A percentile compares a stretch with the other conserved stretches of the same genome.
phyloP scores from a whole-genome alignment of 92 coral and sea anemone species.

The Ricordea florida region DNA sequence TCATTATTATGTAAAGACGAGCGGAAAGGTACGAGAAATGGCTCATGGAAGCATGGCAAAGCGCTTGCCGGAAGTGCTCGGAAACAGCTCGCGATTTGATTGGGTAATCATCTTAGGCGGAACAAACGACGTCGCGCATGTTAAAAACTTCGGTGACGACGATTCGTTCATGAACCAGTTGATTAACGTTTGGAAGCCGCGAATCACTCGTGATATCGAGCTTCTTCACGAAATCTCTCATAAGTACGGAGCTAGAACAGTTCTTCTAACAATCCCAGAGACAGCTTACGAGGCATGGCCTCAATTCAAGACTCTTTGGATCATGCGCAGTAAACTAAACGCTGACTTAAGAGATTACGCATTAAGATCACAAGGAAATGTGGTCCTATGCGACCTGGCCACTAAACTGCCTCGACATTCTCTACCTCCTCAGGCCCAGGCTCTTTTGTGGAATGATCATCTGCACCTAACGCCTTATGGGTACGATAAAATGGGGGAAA shows the following conservation, averaged over 20 bases:
- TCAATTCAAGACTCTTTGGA: constrained; percentile 79
- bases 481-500: constrained; percentile 88
- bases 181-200: constrained; percentile 90
- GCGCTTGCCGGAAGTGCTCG: constrained; percentile 87
- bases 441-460: constrained; percentile 89
- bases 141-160: constrained; percentile 97
- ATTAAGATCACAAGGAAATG: constrained; percentile 76
- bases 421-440: constrained; percentile 74
- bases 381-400: constrained; percentile 93
- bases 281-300: constrained; percentile 98
- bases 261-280: constrained; percentile 93
- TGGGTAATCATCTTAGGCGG: constrained; percentile 98
- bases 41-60: constrained; percentile 96
- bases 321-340: constrained; percentile 88
- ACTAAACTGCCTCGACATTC: constrained; percentile 81
- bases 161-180: constrained; percentile 94
- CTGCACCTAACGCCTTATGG: constrained; percentile 90
- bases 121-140: constrained; percentile 99
- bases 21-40: constrained; percentile 94
- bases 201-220: constrained; percentile 85
- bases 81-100: constrained; percentile 90
- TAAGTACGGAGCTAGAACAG: constrained; percentile 85
- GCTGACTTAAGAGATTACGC: constrained; percentile 83
- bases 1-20: constrained; percentile 67
- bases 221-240: constrained; percentile 84